These are phyloP conservation scores for Taenaris catops DNA, from an alignment of 2,888 invertebrate species.

Conservation along the genomic window DNA sequence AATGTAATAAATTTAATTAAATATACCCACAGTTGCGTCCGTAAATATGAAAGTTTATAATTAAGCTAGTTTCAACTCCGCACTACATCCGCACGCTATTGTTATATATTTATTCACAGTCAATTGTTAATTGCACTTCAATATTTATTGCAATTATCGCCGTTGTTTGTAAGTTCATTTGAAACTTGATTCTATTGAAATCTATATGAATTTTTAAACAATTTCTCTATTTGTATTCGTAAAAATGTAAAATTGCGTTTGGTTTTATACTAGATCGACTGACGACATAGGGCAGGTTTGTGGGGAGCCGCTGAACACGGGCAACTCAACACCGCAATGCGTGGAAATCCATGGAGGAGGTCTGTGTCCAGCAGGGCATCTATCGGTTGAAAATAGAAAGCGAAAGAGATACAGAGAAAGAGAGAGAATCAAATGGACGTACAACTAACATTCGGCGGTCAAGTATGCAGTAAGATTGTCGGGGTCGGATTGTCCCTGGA, in stretches of 20 bases:
- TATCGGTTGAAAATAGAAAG: no score
- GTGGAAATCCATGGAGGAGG: no score
- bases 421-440: conserved; percentile 31
- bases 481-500: conserved; percentile 61
- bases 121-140: conserved; percentile 8
- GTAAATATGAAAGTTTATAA: conserved; percentile 21
- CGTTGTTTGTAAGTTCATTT: background rate
- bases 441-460: conserved; percentile 31
- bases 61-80: conserved; percentile 19
- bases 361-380: no score
- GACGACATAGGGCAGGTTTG: no score
- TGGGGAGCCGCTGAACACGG: no score
- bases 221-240: no score
- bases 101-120: conserved; percentile 8
- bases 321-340: no score
- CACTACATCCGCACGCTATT: conserved; percentile 8
- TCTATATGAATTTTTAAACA: no score
- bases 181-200: background rate
- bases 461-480: conserved; percentile 68
- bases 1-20: no score
- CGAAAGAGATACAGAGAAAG: no score
- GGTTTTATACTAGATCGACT: background rate
- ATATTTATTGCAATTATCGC: conserved; percentile 5
- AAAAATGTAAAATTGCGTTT: no score
- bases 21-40: conserved; percentile 13